Evolutionary conservation across 2,113 vertebrate genomes (phyloP).

Genomic region (Stigmatopora nigra): DNA sequence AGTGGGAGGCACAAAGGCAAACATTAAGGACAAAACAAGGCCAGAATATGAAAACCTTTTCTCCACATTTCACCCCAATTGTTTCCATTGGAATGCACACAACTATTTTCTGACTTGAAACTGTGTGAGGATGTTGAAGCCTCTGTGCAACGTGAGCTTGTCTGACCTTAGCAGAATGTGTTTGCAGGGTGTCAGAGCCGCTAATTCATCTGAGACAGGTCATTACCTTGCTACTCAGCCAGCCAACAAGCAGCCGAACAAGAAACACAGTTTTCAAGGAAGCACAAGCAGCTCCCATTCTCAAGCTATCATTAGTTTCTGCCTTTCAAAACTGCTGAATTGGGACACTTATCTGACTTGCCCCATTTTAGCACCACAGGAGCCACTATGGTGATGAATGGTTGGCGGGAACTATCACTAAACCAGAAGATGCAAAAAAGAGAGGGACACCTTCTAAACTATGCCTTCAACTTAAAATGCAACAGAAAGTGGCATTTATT

Average conservation of each 20-base stretch:
- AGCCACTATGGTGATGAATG: constrained; percentile 70
- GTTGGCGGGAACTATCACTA: constrained; percentile 55
- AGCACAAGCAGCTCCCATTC: constrained; percentile 54
- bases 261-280: constrained; percentile 60
- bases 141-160: constrained; percentile 57
- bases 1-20: constrained; percentile 52
- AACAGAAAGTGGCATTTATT: not conserved
- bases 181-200: constrained; percentile 63
- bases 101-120: constrained; percentile 33
- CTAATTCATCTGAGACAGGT: constrained; percentile 73
- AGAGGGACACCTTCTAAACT: constrained; percentile 54
- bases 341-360: constrained; percentile 71
- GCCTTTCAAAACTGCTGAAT: constrained; percentile 72
- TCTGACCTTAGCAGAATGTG: constrained; percentile 67
- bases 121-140: constrained; percentile 54
- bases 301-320: constrained; percentile 67
- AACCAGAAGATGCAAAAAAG: constrained; percentile 43
- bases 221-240: constrained; percentile 70
- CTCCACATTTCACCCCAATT: constrained; percentile 8
- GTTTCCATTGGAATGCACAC: not conserved
- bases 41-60: constrained; percentile 50
- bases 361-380: constrained; percentile 66
- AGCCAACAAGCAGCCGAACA: constrained; percentile 57
- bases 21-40: constrained; percentile 38
- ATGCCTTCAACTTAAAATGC: constrained; percentile 22